Percentiles rank a stretch among this genome's conserved stretches.
Evolutionary conservation across 2,888 invertebrate species (phyloP).

Genomic region (Beris chalybata): DNA sequence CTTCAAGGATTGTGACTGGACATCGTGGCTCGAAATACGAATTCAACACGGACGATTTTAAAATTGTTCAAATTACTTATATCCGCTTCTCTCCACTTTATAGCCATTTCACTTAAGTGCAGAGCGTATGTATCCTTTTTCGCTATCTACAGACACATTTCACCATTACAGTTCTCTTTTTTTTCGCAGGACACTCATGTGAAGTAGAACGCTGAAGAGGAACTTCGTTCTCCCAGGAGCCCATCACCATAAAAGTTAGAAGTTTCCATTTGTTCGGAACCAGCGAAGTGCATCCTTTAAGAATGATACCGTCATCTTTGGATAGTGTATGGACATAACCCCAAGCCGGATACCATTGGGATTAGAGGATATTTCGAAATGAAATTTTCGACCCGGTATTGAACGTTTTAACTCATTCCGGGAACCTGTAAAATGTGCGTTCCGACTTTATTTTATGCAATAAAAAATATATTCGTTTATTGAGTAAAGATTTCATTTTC

Average conservation of each 20-base stretch:
- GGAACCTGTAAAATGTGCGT: no score
- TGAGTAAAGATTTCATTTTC: no score
- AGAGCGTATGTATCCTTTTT: no score
- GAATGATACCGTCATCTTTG: not conserved
- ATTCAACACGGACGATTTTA: conserved; percentile 37
- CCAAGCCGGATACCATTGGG: conserved; percentile 33
- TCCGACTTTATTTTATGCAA: no score
- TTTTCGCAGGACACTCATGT: not conserved
- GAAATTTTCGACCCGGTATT: conserved; percentile 34
- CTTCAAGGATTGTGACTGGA: conserved; percentile 57
- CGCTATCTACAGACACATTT: no score
- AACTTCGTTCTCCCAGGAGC: conserved; percentile 11
- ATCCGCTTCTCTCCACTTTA: not conserved
- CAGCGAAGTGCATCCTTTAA: conserved; percentile 15
- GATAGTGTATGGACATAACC: conserved; percentile 20
- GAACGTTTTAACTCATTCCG: not conserved
- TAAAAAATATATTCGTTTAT: no score
- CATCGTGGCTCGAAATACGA: conserved; percentile 58
- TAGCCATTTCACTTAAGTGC: no score
- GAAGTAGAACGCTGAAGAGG: not conserved
- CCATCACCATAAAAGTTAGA: conserved; percentile 29
- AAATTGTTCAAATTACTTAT: not conserved
- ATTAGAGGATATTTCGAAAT: conserved; percentile 38
- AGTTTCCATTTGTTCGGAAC: conserved; percentile 27
- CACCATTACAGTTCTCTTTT: not conserved